Base-by-base conservation (phyloP, 1,140 invertebrate species). In the Zaprionus taronus region DNA sequence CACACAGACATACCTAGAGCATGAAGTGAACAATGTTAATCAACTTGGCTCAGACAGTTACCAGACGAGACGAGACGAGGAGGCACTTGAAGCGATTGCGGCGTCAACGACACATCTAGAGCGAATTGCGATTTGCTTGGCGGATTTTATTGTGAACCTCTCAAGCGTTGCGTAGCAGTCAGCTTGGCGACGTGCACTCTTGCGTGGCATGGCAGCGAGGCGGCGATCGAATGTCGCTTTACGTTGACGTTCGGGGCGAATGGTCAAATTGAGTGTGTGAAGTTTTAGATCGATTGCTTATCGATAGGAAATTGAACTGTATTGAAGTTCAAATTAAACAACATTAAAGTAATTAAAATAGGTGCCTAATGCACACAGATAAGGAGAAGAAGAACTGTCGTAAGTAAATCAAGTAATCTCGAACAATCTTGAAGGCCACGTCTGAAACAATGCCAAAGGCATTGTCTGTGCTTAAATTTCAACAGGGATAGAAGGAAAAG, bases 11-110 rank as follows among this genome's bases (percentile, higher is more conserved):
- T 4, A 49, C 47, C 9, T 5, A 51, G 7, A 36, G 38, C 36
- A 34, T 34, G 15, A 41, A 14, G n/a, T 44, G 58, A 41, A 20
- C 22, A 44, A 28, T 62, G 47, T 51, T 51, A 51, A 51, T 24
- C 47, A 51, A 51, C 47, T 51, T 24, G 47, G 47, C 47, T 24
- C 47, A 51, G 47, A 51, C 47, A 47, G 41, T 20, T n/a, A 20
- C 47, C 47, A 47, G 47, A 51, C 47, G 47, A 22, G 20, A 24
- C 47, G 12, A 11, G 38, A n/a, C 15, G 31, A 34, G 41, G 15
- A 17, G 41, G n/a, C n/a, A 47, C 41, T 47, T 4, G 2, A 47
- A 20, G 20, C 44, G 9, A 14, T 17, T 47, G 15, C 44, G 20
- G 7, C 44, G 44, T 22, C 20, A 24, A 24, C 24, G 47, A 5